phyloP scores from a whole-genome alignment of 1,140 invertebrate genomes.

The Phortica variegata region DNA sequence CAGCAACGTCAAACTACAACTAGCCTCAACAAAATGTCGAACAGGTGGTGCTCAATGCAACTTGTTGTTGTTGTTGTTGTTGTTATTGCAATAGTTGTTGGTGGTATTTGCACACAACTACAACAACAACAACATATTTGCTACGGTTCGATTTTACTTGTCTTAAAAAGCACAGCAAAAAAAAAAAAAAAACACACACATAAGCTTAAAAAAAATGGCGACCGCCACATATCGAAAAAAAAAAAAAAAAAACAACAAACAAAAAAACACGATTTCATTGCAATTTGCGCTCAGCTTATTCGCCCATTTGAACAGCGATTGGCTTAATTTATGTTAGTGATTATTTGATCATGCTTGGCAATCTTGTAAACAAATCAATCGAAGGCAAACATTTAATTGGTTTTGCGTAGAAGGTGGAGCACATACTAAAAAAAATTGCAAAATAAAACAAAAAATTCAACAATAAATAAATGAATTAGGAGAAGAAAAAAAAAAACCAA shows the following conservation, averaged over 20 bases:
- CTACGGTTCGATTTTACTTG: too few species aligned
- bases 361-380: slow-evolving; percentile 40
- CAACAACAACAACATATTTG: too few species aligned
- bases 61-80: not conserved
- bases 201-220: too few species aligned
- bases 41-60: not conserved
- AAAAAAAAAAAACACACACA: too few species aligned
- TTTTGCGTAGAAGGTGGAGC: slow-evolving; percentile 31
- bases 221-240: too few species aligned
- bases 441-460: slow-evolving; percentile 4
- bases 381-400: slow-evolving; percentile 41
- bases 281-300: too few species aligned
- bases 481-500: slow-evolving; percentile 8
- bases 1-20: too few species aligned
- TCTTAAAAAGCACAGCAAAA: too few species aligned
- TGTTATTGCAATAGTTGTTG: not conserved
- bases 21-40: too few species aligned
- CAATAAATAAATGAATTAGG: slow-evolving; percentile 11
- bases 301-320: not conserved
- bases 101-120: slow-evolving; percentile 13
- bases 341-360: slow-evolving; percentile 18
- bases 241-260: too few species aligned
- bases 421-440: slow-evolving; percentile 9
- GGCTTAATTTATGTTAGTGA: slow-evolving; percentile 42
- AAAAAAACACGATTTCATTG: too few species aligned